phyloP scores from a whole-genome alignment of 1,140 invertebrate species.

The Parasteatoda tepidariorum region DNA sequence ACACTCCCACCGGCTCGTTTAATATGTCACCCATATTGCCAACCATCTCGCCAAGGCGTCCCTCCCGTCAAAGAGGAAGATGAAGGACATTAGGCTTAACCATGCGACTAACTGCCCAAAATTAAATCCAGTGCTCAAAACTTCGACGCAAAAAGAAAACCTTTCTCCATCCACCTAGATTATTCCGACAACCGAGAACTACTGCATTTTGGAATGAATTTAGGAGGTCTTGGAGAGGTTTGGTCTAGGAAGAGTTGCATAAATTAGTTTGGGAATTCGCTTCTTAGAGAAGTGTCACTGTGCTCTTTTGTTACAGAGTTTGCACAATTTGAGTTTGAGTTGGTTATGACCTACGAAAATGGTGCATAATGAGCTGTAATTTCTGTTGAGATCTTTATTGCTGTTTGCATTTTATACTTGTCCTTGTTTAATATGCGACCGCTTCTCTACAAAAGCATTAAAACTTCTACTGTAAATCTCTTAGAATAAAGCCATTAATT shows the following conservation, averaged over 20 bases:
- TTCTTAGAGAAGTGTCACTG: neutral
- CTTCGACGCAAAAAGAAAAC: neutral
- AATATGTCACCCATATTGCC: neutral
- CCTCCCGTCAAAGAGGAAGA: neutral
- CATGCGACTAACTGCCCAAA: constrained; percentile 6
- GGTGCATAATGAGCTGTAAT: too few relatives aligned
- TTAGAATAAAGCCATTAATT: too few relatives aligned
- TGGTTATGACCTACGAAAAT: too few relatives aligned
- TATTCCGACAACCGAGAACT: neutral
- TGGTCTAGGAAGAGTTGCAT: neutral
- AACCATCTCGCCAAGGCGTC: neutral
- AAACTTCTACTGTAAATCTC: too few relatives aligned
- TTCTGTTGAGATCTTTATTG: too few relatives aligned
- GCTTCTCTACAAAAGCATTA: too few relatives aligned
- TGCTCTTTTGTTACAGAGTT: neutral
- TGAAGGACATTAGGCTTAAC: constrained; percentile 3
- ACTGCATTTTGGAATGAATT: neutral
- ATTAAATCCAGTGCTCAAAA: neutral
- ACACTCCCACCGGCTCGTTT: neutral
- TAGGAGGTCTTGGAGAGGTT: neutral
- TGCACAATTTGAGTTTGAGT: neutral
- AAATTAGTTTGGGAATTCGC: neutral
- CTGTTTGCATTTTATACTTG: too few relatives aligned
- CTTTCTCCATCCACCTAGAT: neutral
- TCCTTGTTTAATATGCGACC: too few relatives aligned